Percentiles rank a stretch among this genome's conserved stretches.
Evolutionary conservation across 2,888 invertebrate species (phyloP).

Genomic region (Euproctis similis): DNA sequence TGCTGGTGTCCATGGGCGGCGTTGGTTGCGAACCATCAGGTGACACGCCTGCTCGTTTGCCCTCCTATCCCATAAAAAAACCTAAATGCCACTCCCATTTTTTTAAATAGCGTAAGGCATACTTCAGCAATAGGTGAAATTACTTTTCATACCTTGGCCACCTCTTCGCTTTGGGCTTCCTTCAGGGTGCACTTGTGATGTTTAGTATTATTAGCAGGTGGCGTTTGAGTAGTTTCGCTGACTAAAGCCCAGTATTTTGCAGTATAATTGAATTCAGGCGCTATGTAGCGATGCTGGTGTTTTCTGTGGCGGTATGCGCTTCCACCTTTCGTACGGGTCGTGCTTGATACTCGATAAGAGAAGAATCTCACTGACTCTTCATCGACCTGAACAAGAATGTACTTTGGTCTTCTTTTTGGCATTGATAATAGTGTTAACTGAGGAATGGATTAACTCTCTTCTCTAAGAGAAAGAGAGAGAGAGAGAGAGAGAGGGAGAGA

Average conservation of each 20-base stretch:
- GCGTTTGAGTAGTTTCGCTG: conserved; percentile 56
- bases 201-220: conserved; percentile 43
- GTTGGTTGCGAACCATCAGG: too few species aligned
- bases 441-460: too few species aligned
- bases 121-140: background rate
- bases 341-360: conserved; percentile 66
- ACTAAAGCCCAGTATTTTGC: conserved; percentile 67
- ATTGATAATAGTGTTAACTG: too few species aligned
- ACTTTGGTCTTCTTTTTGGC: too few species aligned
- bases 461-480: too few species aligned
- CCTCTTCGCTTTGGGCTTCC: conserved; percentile 57
- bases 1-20: too few species aligned
- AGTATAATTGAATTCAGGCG: conserved; percentile 66
- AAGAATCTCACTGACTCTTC: conserved; percentile 61
- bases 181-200: conserved; percentile 63
- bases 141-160: conserved; percentile 50
- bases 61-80: too few species aligned
- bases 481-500: too few species aligned
- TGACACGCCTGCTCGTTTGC: too few species aligned
- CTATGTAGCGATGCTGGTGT: conserved; percentile 65
- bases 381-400: conserved; percentile 43
- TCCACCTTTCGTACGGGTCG: conserved; percentile 61
- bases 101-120: background rate
- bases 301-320: conserved; percentile 59
- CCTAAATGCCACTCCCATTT: too few species aligned